Percentiles rank a stretch among this genome's conserved stretches.
Evolutionary conservation across 92 coral and sea anemone species (phyloP).

Genomic region (Nematostella vectensis): DNA sequence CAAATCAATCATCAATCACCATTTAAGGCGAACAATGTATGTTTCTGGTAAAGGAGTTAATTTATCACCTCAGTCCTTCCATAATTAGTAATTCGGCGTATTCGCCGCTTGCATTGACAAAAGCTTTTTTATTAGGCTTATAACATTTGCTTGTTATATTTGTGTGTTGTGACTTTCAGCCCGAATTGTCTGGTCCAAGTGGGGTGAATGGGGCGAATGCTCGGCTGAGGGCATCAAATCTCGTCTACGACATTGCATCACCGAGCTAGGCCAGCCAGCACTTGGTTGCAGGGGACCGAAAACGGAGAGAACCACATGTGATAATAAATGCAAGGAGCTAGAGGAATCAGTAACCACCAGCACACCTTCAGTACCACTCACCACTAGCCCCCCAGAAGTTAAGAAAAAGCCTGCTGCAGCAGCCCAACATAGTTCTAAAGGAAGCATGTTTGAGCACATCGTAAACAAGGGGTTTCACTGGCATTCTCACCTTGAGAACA

Average conservation of each 20-base stretch:
- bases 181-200: conserved; percentile 4
- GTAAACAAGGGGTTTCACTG: neutral
- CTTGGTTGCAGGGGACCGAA: conserved; percentile 6
- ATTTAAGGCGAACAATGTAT: no score
- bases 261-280: conserved; percentile 4
- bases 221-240: conserved; percentile 1
- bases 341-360: neutral
- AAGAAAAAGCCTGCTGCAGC: neutral
- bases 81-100: no score
- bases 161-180: neutral
- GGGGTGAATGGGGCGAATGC: conserved; percentile 21
- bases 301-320: neutral
- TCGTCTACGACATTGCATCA: conserved; percentile 9
- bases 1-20: no score
- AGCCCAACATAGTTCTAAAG: neutral
- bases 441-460: neutral
- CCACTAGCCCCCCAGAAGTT: neutral
- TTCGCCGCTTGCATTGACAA: no score
- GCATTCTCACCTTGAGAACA: neutral
- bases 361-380: neutral
- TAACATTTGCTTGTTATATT: no score
- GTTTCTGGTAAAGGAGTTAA: no score
- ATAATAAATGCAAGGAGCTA: neutral
- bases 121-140: no score
- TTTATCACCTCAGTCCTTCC: no score